phyloP scores from a whole-genome alignment of 2,113 vertebrate genomes.

The Procapra przewalskii region DNA sequence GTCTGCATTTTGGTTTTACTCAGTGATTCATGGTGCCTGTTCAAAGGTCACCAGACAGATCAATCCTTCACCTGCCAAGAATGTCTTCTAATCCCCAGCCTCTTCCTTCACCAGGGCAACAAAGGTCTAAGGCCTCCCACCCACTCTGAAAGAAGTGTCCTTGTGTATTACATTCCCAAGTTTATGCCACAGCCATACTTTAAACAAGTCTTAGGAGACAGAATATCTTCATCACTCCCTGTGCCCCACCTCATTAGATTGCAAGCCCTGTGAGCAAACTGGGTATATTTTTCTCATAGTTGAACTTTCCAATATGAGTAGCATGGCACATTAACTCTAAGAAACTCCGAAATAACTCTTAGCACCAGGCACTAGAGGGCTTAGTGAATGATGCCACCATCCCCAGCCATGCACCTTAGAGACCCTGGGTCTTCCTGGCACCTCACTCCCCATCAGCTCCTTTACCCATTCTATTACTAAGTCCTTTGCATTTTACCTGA shows the following conservation, averaged over 20 bases:
- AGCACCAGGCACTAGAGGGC: neutral
- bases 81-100: neutral
- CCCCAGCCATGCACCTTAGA: neutral
- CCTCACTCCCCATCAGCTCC: neutral
- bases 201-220: neutral
- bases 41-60: neutral
- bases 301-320: neutral
- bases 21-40: neutral
- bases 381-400: neutral
- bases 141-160: neutral
- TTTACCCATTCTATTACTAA: neutral
- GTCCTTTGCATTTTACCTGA: neutral
- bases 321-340: neutral
- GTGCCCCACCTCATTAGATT: fast-evolving
- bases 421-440: neutral
- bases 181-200: neutral
- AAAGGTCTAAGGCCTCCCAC: neutral
- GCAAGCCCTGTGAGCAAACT: neutral
- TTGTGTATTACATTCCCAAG: neutral
- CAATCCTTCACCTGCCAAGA: neutral
- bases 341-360: neutral
- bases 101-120: neutral
- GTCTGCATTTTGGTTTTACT: conserved; percentile 4
- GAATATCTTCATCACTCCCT: neutral
- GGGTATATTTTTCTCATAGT: neutral